Conservation (phyloP, 1,140 invertebrate genomes). For the Octopus bimaculoides region DNA sequence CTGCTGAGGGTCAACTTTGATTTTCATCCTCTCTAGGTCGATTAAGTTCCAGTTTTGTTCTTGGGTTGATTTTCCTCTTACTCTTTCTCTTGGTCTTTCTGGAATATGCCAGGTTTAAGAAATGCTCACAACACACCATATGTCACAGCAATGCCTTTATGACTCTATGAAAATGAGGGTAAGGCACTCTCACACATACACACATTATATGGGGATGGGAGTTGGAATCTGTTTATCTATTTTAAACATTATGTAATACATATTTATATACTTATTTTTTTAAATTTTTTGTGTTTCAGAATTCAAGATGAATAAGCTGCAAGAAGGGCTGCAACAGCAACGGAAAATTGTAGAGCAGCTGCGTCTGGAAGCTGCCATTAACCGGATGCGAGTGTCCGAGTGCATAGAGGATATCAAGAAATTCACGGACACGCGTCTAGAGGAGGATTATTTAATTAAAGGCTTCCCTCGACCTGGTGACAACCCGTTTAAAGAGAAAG, state of each 20-base stretch:
- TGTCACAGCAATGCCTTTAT: no score
- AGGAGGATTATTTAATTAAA: conserved; percentile 91
- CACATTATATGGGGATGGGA: neutral
- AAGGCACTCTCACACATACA: neutral
- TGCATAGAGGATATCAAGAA: conserved; percentile 82
- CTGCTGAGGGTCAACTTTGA: no score
- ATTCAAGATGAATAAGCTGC: conserved; percentile 49
- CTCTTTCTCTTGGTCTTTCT: no score
- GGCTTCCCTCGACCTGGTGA: conserved; percentile 94
- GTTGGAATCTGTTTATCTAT: neutral
- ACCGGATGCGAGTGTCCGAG: conserved; percentile 81
- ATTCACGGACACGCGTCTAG: conserved; percentile 87
- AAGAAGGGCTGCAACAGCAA: conserved; percentile 67
- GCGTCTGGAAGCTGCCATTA: conserved; percentile 84
- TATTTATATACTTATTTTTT: neutral
- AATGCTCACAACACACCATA: no score
- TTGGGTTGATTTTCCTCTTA: no score
- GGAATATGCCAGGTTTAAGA: no score
- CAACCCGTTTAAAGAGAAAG: conserved; percentile 97
- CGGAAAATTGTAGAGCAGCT: conserved; percentile 90
- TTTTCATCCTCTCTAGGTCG: no score
- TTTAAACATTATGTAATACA: neutral
- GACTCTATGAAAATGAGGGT: no score
- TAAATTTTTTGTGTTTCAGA: neutral
- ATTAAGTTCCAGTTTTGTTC: no score